A percentile compares a stretch with the other conserved stretches of the same genome.
Evolutionary conservation across 2,888 invertebrate species (phyloP).

Genomic region (Lasioglossum leucozonium): DNA sequence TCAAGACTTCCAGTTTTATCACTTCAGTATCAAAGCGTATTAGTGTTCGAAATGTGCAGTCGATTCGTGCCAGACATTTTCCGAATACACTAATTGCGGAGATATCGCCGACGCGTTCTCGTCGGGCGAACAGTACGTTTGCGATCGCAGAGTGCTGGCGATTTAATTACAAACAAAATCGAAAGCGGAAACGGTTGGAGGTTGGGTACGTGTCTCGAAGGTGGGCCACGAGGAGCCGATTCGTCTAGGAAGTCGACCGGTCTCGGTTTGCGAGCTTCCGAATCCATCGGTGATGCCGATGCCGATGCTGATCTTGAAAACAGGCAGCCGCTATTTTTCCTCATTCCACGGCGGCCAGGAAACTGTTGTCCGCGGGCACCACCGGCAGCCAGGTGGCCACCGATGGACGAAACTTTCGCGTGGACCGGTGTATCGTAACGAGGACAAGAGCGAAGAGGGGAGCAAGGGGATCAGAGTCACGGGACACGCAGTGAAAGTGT

Average conservation of each 20-base stretch:
- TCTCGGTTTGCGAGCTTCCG: slow-evolving; percentile 23
- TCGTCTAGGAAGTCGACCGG: slow-evolving; percentile 16
- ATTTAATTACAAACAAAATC: background rate
- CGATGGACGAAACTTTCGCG: slow-evolving; percentile 40
- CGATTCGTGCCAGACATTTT: too few species aligned
- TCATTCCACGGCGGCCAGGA: slow-evolving; percentile 36
- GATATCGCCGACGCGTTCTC: background rate
- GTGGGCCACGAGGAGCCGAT: background rate
- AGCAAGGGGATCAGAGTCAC: slow-evolving; percentile 70
- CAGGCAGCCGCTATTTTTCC: slow-evolving; percentile 67
- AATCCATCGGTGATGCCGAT: slow-evolving; percentile 42
- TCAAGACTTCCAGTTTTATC: too few species aligned
- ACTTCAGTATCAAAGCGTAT: too few species aligned
- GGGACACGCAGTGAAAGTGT: slow-evolving; percentile 80
- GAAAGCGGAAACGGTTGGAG: background rate
- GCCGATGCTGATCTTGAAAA: slow-evolving; percentile 65
- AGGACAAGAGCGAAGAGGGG: slow-evolving; percentile 56
- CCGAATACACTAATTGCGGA: background rate
- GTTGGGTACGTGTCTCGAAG: background rate
- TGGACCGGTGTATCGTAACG: slow-evolving; percentile 42
- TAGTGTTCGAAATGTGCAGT: too few species aligned
- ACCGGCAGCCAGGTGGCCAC: background rate
- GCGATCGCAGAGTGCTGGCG: background rate
- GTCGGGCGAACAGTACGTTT: background rate
- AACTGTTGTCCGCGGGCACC: slow-evolving; percentile 32